Conservation (phyloP, 2,797 vertebrate species). For the Acipenser ruthenus region DNA sequence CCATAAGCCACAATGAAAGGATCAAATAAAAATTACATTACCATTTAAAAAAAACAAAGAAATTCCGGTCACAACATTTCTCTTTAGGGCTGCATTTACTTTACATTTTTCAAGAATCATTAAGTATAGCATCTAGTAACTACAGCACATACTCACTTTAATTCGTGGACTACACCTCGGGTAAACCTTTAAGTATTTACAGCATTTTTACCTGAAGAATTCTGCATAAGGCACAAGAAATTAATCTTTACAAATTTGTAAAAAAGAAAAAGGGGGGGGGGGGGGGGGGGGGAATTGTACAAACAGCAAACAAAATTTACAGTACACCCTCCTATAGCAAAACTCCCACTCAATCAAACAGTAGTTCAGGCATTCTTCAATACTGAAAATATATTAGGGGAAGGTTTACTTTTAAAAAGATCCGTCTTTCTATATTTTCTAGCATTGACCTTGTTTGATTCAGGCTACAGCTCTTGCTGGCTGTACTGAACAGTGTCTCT, state of each 20-base stretch:
- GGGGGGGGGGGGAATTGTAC: constrained; percentile 9
- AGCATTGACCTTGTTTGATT: constrained; percentile 79
- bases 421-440: constrained; percentile 91
- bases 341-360: constrained; percentile 45
- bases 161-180: constrained; percentile 57
- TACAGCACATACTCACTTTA: constrained; percentile 40
- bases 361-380: constrained; percentile 70
- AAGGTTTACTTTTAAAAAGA: constrained; percentile 97
- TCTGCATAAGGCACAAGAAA: constrained; percentile 96
- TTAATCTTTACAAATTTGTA: constrained; percentile 36
- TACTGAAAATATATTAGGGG: constrained; percentile 97
- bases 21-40: constrained; percentile 68
- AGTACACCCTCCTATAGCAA: constrained; percentile 64
- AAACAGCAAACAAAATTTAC: constrained; percentile 50
- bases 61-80: constrained; percentile 76
- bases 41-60: constrained; percentile 43
- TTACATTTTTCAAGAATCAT: constrained; percentile 35
- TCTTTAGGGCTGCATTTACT: constrained; percentile 62
- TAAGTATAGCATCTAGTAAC: constrained; percentile 46
- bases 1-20: constrained; percentile 63
- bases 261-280: constrained; percentile 40
- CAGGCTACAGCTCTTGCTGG: constrained; percentile 71
- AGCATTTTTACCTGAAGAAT: constrained; percentile 87
- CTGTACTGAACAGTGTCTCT: constrained; percentile 88
- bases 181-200: constrained; percentile 70